Conservation (phyloP, 2,888 invertebrate genomes). For the Torymus texanus region DNA sequence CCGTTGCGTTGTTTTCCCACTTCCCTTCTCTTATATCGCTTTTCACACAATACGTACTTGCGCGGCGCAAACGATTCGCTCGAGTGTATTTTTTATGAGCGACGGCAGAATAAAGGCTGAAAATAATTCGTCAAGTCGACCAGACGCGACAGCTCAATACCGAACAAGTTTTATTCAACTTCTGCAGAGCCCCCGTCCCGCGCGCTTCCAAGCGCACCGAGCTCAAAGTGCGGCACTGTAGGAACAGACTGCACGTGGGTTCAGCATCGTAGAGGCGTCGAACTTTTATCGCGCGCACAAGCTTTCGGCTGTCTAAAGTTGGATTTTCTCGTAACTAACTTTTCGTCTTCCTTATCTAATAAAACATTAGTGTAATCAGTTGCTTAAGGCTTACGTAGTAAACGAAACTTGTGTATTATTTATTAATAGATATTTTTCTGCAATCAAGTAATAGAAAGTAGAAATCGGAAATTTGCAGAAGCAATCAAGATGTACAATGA, state of each 20-base stretch:
- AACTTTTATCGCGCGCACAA: neutral
- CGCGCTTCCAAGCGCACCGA: no score
- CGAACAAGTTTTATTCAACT: slow-evolving; percentile 38
- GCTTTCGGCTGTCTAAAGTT: no score
- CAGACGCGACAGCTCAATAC: slow-evolving; percentile 66
- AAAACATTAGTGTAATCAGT: no score
- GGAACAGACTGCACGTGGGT: neutral
- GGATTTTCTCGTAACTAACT: no score
- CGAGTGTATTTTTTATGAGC: slow-evolving; percentile 45
- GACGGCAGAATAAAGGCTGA: slow-evolving; percentile 30
- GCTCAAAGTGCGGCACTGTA: no score
- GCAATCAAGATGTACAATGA: no score
- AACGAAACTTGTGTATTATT: no score
- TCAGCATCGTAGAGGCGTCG: neutral
- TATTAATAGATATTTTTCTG: no score
- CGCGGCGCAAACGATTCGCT: neutral
- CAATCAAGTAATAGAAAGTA: no score
- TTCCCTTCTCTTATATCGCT: neutral
- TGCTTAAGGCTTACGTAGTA: no score
- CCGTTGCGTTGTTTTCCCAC: neutral
- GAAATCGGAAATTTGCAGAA: no score
- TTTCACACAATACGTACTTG: neutral
- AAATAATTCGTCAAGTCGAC: slow-evolving; percentile 66
- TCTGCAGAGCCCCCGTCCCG: neutral
- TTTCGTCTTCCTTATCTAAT: no score